Evolutionary conservation across 2,888 invertebrate species (phyloP), one percentile per base, ranked within the genome.

Genomic region (Lysandra coridon): DNA sequence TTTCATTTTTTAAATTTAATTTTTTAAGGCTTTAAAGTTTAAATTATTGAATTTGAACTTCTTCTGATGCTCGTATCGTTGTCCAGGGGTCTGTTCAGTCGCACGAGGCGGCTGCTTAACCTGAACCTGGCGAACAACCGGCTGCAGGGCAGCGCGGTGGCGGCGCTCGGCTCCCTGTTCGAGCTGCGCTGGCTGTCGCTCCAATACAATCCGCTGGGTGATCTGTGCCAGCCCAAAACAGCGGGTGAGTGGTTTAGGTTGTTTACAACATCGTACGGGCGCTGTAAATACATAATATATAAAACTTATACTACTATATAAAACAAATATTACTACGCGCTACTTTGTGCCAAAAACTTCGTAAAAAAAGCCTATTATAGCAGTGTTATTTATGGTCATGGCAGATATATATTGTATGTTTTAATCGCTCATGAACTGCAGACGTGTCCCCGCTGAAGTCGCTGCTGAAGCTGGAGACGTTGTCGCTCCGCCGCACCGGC

Each of bases 131-230:
- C 80, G 3, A 17, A 60, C 77, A 84, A 83, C 80, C 57, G 33
- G 30, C 83, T 84, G 76, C 10, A 40, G 75, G 64, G 74, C n/a
- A 75, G 14, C 23, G 79, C 81, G 17, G 82, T 83, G 73, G 81
- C 49, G 53, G 75, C 79, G 78, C 82, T 84, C 77, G 80, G 69
- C 49, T 62, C 79, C 62, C 82, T 84, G 76, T 76, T 33, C 44
- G 80, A 81, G 78, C 80, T 83, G 80, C 82, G 78, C 53, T n/a
- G 23, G 44, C 80, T 84, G 57, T 81, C n/a, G 74, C 83, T 85
- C 57, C 80, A 79, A 23, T 49, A 79, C 80, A 86, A 86, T 81
- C 84, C 84, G 74, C 85, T 86, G 53, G 85, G 83, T 6, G 85
- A 85, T 81, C 81, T 85, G 23, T 83, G 84, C 79, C 78, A 62